Evolutionary conservation across 2,888 invertebrate species (phyloP).

Genomic region (Chrysodeixis includens): DNA sequence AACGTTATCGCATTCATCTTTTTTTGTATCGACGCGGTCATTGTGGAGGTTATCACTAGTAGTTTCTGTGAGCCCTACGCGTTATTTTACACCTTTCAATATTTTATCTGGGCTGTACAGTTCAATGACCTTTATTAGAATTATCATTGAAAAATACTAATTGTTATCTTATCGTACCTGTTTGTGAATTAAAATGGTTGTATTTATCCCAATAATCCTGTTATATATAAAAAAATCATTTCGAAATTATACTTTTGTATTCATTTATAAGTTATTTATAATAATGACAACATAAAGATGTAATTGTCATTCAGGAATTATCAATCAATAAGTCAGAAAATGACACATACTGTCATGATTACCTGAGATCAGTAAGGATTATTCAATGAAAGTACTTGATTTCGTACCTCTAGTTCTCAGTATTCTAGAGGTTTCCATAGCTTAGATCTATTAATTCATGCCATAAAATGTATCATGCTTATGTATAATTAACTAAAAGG

Average conservation of each 20-base stretch:
- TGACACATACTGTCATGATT: constrained; percentile 43
- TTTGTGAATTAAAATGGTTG: constrained; percentile 41
- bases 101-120: constrained; percentile 52
- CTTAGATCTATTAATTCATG: constrained; percentile 17
- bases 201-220: constrained; percentile 52
- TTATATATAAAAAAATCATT: not conserved
- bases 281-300: constrained; percentile 6
- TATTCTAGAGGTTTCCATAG: constrained; percentile 22
- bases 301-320: constrained; percentile 38
- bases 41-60: constrained; percentile 71
- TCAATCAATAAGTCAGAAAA: constrained; percentile 26
- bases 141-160: constrained; percentile 65
- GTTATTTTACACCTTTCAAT: constrained; percentile 43
- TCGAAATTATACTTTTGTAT: not conserved
- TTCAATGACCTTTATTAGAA: constrained; percentile 71
- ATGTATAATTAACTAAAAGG: constrained; percentile 32
- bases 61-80: constrained; percentile 46
- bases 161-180: constrained; percentile 59
- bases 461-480: constrained; percentile 23
- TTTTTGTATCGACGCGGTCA: constrained; percentile 70
- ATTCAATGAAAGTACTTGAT: constrained; percentile 13
- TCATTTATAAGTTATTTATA: constrained; percentile 3
- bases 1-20: constrained; percentile 69
- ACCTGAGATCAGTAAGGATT: constrained; percentile 14
- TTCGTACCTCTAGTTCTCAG: constrained; percentile 16